phyloP scores from a whole-genome alignment of 2,113 vertebrate genomes.

The Eurystomus gularis region DNA sequence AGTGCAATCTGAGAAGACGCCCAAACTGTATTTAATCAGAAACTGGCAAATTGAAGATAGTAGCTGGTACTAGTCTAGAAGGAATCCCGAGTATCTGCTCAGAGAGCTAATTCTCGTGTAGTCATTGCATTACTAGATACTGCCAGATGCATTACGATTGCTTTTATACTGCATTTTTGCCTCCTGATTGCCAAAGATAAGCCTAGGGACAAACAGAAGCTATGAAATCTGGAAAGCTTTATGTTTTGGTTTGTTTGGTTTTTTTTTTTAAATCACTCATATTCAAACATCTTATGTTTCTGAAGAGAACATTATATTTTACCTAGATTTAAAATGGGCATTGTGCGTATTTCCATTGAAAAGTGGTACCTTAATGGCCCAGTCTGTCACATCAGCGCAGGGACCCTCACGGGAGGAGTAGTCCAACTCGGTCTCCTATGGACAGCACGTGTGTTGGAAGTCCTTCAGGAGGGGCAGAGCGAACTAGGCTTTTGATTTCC shows the following conservation, averaged over 20 bases:
- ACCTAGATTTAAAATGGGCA: not conserved
- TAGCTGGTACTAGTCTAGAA: not conserved
- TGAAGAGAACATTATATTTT: rapidly evolving
- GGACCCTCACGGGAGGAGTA: not conserved
- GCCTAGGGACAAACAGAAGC: not conserved
- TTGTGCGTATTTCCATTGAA: not conserved
- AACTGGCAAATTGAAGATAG: not conserved
- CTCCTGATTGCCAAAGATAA: not conserved
- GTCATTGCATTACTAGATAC: not conserved
- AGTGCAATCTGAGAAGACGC: not conserved
- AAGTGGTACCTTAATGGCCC: not conserved
- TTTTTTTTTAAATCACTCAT: not conserved
- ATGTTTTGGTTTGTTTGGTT: not conserved
- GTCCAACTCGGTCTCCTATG: not conserved
- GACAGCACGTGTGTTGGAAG: not conserved
- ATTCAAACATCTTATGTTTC: not conserved
- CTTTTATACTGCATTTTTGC: not conserved
- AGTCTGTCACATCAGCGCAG: not conserved
- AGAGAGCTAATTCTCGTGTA: not conserved
- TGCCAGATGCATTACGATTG: not conserved
- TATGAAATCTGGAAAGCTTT: not conserved
- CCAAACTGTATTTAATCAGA: not conserved
- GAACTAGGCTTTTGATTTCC: not conserved
- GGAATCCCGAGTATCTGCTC: not conserved
- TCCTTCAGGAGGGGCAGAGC: not conserved